Conservation (phyloP, 2,888 invertebrate genomes). For the Xiphydria camelus region DNA sequence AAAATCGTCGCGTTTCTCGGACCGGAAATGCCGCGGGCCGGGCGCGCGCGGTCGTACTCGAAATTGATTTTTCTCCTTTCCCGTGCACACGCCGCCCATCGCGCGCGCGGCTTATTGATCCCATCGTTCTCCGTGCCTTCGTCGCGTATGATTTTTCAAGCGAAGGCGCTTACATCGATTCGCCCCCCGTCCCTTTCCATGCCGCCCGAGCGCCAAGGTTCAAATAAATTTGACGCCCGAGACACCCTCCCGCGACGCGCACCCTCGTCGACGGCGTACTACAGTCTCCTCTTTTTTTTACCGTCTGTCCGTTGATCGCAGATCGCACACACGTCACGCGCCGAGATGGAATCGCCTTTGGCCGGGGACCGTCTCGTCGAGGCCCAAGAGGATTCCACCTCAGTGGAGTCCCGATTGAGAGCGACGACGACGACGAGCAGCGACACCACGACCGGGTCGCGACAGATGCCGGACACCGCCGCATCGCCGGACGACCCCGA, state of each 20-base stretch:
- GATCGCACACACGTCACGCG: slow-evolving; percentile 24
- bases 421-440: neutral
- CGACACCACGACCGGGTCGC: neutral
- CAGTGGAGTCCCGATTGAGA: slow-evolving; percentile 17
- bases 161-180: no score
- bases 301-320: no score
- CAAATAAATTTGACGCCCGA: no score
- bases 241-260: no score
- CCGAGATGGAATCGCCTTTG: slow-evolving; percentile 51
- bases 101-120: slow-evolving; percentile 53
- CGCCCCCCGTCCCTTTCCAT: neutral
- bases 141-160: no score
- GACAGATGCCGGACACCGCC: neutral
- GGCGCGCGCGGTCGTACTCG: no score
- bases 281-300: no score
- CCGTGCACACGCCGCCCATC: slow-evolving; percentile 36
- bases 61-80: slow-evolving; percentile 13
- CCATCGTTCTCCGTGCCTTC: slow-evolving; percentile 35
- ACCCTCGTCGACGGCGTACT: no score
- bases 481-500: no score
- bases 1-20: slow-evolving; percentile 1
- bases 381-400: slow-evolving; percentile 44
- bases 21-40: no score
- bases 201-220: no score
- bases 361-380: slow-evolving; percentile 30